Percentiles rank a stretch among this genome's conserved stretches.
phyloP scores from a whole-genome alignment of 2,888 invertebrate genomes.

The Andrena dorsata region DNA sequence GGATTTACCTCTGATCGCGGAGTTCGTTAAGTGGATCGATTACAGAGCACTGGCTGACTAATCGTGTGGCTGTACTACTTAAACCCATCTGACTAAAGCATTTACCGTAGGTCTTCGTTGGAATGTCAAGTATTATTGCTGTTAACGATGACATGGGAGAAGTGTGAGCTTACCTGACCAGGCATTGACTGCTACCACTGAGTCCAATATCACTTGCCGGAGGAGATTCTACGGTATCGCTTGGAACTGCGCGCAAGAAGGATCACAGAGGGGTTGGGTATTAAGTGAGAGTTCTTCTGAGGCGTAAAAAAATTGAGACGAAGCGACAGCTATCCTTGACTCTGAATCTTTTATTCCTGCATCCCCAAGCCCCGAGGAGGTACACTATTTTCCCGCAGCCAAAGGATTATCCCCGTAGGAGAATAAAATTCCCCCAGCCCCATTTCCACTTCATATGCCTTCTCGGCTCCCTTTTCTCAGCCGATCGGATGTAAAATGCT shows the following conservation, averaged over 20 bases:
- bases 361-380: slow-evolving; percentile 6
- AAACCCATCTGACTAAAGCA: background rate
- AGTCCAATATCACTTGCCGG: background rate
- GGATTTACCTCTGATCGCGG: no score
- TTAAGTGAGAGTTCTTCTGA: background rate
- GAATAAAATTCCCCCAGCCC: slow-evolving; percentile 43
- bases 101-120: background rate
- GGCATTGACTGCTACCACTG: no score
- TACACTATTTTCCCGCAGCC: slow-evolving; percentile 39
- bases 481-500: slow-evolving; percentile 53
- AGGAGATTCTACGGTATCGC: background rate
- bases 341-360: slow-evolving; percentile 41
- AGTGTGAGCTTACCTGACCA: no score
- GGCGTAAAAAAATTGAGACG: background rate
- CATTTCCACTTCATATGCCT: slow-evolving; percentile 8
- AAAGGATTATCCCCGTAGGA: slow-evolving; percentile 53
- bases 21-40: no score
- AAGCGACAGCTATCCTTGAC: slow-evolving; percentile 1
- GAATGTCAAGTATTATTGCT: no score
- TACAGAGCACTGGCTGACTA: background rate
- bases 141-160: no score
- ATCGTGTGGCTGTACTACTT: background rate
- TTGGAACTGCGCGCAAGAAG: background rate
- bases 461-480: background rate
- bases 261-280: background rate